Base-by-base conservation (phyloP, 2,797 vertebrate genomes). In the Bradypodion pumilum region DNA sequence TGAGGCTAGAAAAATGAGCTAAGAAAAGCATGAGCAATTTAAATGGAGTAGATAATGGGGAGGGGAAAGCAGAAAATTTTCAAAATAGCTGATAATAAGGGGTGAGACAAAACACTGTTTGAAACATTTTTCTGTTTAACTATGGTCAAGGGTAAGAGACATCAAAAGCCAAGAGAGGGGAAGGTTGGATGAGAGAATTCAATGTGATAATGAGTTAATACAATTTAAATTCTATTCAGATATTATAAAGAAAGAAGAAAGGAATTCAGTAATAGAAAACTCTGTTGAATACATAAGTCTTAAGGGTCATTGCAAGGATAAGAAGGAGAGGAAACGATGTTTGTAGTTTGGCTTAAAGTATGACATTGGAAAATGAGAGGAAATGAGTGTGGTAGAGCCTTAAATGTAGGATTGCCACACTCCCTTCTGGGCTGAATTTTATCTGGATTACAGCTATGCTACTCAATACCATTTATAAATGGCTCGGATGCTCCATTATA, bases 21-120 rank as follows among this genome's bases (percentile, higher is more conserved):
- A 42, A 49, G 37, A 35, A 49, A 74, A 82, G 49, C 44, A 46
- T 74, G n/a, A 40, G 6, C 9, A 89, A 89, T 40, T 82, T 89
- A 56, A 72, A 80, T 27, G 80, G 56, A 88, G 85, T 65, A 88
- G 73, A 76, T 77, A 62, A 80, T 19, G 85, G 83, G 32, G 69
- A 4, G 35, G 19, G 29, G 7, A n/a, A 88, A 90, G 93, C 9
- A 37, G n/a, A 88, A 80, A 25, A 60, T 75, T 86, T 89, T 89
- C 90, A 83, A 92, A 93, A 80, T 87, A 90, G 85, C 42, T 79
- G 44, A 40, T n/a, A 72, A 32, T 69, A 27, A 49, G 42, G 65
- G 13, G 37, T 69, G 52, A 69, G 0, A 7, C 46, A 44, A 77
- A 83, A 74, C 15, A 56, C 29, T 66, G 37, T 82, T 75, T 40